Base-by-base conservation (phyloP, 2,888 invertebrate species). In the Microplitis deprimator region DNA sequence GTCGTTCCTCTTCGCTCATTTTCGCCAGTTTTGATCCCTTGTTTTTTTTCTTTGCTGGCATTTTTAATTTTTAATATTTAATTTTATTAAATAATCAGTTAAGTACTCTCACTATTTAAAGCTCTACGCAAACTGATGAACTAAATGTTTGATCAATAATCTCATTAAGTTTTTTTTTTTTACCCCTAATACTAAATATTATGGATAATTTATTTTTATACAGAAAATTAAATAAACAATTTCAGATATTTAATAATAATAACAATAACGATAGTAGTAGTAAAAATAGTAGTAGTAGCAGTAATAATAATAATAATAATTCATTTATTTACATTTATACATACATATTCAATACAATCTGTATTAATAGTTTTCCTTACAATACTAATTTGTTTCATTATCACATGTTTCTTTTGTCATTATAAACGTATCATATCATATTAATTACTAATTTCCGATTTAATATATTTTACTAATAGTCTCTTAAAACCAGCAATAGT, bases 1-100 rank as follows among this genome's bases (percentile, higher is more conserved):
- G 93, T 2, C 95, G 92, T 87, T 96, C 96, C 87, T 96, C 96
- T 80, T 96, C 96, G 0, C 94, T 95, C 96, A 96, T 96, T 83
- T 94, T 93, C 20, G 96, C 94, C 84, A 96, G 89, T 88, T 95
- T 95, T 86, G 94, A 93, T 61, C 93, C 93, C 89, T 95, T 94
- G 40, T 92, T 91, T 88, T 95, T 95, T 90, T 95, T 96, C 83
- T 92, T 89, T 80, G 90, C 90, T 76, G 90, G 90, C 91, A 89
- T 89, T 61, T 76, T 76, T 71, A 64, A n/a, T 72, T n/a, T 76
- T 29, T 50, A 41, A 50, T 77, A 16, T 29, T 73, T 73, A 40
- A 29, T 29, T 39, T 75, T 59, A 50, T 67, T 72, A 67, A 68
- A 62, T 61, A 64, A 75, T 62, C 71, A 39, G 29, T 20, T 69